Percentiles rank a stretch among this genome's conserved stretches.
Evolutionary conservation across 92 coral and sea anemone genomes (phyloP).

Genomic region (Zoanthus solanderi): DNA sequence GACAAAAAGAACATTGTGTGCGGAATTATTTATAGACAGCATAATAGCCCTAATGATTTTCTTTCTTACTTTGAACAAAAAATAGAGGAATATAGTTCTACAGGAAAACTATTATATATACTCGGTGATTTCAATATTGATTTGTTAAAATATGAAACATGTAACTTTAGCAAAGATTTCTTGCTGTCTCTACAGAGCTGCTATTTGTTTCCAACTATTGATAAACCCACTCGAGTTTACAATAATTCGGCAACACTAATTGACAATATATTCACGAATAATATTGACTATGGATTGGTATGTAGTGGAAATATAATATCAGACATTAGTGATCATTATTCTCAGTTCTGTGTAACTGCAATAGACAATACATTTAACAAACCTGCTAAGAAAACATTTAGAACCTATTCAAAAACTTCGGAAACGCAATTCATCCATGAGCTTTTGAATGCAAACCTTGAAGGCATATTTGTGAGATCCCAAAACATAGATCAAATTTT

Average conservation of each 20-base stretch:
- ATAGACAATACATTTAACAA: too few species aligned
- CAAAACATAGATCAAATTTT: too few species aligned
- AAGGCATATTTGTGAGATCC: too few species aligned
- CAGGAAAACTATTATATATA: constrained; percentile 59
- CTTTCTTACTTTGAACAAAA: constrained; percentile 61
- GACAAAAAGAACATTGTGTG: constrained; percentile 16
- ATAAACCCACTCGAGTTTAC: constrained; percentile 54
- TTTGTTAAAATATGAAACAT: neutral
- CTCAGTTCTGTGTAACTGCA: too few species aligned
- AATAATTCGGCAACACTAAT: too few species aligned
- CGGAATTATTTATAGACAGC: too few species aligned
- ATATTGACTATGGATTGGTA: constrained; percentile 9
- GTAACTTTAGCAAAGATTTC: constrained; percentile 37
- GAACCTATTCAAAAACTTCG: too few species aligned
- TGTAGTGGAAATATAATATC: neutral
- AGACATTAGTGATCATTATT: neutral
- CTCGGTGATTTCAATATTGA: neutral
- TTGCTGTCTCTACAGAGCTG: constrained; percentile 20
- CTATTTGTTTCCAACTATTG: too few species aligned
- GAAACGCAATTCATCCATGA: too few species aligned
- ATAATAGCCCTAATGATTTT: constrained; percentile 21
- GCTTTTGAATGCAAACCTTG: too few species aligned
- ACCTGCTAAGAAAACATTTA: too few species aligned
- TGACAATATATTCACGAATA: constrained; percentile 5
- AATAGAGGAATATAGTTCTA: constrained; percentile 45